Conservation (phyloP, 2,888 invertebrate genomes). For the Noctua fimbriata region DNA sequence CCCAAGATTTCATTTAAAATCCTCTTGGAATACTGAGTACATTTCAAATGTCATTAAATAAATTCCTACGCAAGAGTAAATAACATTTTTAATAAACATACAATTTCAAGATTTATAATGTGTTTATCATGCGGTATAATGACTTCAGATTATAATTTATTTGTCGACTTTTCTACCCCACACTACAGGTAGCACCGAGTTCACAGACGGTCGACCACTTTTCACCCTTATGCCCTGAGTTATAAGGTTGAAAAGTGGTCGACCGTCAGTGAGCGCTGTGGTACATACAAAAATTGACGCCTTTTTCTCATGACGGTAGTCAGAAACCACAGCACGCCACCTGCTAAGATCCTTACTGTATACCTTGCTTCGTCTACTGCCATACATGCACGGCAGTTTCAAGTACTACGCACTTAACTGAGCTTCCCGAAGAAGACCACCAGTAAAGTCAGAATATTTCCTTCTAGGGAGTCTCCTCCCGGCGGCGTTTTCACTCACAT, state of each 20-base stretch:
- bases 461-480: not conserved
- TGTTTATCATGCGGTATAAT: not conserved
- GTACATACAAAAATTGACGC: not conserved
- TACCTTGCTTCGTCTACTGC: not conserved
- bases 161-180: not conserved
- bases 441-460: not conserved
- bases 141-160: not conserved
- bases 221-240: no score
- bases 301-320: not conserved
- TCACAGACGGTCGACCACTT: no score
- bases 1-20: slow-evolving; percentile 41
- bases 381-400: not conserved
- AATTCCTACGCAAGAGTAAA: not conserved
- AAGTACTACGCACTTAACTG: not conserved
- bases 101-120: not conserved
- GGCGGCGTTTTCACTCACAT: not conserved
- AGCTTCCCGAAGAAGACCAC: not conserved
- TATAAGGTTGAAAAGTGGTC: no score
- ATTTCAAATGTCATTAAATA: slow-evolving; percentile 22
- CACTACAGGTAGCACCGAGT: not conserved
- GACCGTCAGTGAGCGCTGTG: no score
- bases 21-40: slow-evolving; percentile 14
- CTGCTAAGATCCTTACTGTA: not conserved
- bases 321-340: not conserved
- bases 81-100: not conserved